Percentiles rank a stretch among this genome's conserved stretches.
phyloP scores from a whole-genome alignment of 2,113 vertebrate species.

The rat (Rattus norvegicus) region DNA sequence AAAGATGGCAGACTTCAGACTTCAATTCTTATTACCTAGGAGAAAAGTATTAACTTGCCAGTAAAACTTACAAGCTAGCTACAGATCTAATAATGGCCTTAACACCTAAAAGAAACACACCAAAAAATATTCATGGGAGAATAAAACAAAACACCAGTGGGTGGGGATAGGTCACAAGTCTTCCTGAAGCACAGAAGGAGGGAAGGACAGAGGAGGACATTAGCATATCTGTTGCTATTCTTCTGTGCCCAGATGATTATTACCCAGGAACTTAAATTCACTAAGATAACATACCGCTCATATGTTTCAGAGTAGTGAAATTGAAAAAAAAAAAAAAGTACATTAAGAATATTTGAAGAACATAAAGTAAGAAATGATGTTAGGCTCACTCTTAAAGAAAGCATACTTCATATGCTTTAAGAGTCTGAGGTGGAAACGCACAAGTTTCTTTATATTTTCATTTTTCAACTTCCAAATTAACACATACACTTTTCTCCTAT shows the following conservation, averaged over 20 bases:
- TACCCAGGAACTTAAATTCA: slow-evolving; percentile 19
- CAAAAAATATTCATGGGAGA: background rate
- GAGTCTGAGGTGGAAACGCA: background rate
- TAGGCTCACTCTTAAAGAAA: background rate
- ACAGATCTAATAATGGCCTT: slow-evolving; percentile 4
- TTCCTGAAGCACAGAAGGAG: background rate
- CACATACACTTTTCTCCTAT: slow-evolving; percentile 23
- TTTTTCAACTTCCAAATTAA: slow-evolving; percentile 20
- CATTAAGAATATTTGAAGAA: background rate
- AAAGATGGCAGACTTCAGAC: slow-evolving; percentile 26
- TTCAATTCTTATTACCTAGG: background rate
- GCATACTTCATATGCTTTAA: background rate
- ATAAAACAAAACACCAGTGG: background rate
- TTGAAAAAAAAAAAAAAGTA: background rate
- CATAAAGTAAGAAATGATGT: background rate
- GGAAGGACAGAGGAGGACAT: background rate
- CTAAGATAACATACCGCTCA: slow-evolving; percentile 16
- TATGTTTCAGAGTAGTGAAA: background rate
- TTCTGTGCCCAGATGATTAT: background rate
- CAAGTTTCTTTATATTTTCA: background rate
- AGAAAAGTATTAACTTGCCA: slow-evolving; percentile 50
- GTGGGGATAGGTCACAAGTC: background rate
- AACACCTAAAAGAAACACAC: slow-evolving; percentile 12
- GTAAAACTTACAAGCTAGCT: slow-evolving; percentile 37
- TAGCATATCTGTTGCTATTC: background rate